Conservation (phyloP, 2,888 invertebrate species). For the Panopea generosa region DNA sequence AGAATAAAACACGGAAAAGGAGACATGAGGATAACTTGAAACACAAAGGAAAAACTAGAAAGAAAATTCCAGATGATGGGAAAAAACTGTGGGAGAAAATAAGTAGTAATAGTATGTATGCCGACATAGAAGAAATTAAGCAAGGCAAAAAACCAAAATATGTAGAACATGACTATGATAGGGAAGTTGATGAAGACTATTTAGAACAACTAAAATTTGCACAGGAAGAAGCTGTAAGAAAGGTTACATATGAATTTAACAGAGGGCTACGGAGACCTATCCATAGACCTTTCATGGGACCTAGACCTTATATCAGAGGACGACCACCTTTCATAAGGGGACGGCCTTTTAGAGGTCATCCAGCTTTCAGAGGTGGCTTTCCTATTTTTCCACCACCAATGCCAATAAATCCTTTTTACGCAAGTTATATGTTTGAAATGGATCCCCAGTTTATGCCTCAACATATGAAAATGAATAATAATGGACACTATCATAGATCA, state of each 20-base stretch:
- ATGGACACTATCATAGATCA: constrained; percentile 7
- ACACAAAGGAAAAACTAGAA: constrained; percentile 21
- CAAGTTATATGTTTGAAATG: constrained; percentile 42
- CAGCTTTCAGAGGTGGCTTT: constrained; percentile 28
- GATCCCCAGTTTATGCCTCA: constrained; percentile 21
- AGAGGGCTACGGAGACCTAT: constrained; percentile 15
- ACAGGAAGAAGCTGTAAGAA: neutral
- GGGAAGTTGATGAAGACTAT: neutral
- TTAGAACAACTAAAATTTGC: neutral
- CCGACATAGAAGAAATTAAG: constrained; percentile 55
- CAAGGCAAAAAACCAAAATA: constrained; percentile 13
- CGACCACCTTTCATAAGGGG: constrained; percentile 22
- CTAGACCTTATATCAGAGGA: constrained; percentile 30
- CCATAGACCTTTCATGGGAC: constrained; percentile 25
- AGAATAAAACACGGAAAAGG: constrained; percentile 15
- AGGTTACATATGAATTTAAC: neutral
- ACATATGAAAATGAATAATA: constrained; percentile 5
- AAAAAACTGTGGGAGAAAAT: constrained; percentile 47
- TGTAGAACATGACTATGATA: constrained; percentile 9
- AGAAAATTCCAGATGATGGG: constrained; percentile 38
- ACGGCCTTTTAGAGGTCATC: constrained; percentile 23
- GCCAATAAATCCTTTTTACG: constrained; percentile 47
- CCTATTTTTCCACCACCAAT: constrained; percentile 28
- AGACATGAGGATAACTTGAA: constrained; percentile 5
- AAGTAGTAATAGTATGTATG: constrained; percentile 57